phyloP scores from a whole-genome alignment of 2,113 vertebrate genomes.

The Hyla sarda region DNA sequence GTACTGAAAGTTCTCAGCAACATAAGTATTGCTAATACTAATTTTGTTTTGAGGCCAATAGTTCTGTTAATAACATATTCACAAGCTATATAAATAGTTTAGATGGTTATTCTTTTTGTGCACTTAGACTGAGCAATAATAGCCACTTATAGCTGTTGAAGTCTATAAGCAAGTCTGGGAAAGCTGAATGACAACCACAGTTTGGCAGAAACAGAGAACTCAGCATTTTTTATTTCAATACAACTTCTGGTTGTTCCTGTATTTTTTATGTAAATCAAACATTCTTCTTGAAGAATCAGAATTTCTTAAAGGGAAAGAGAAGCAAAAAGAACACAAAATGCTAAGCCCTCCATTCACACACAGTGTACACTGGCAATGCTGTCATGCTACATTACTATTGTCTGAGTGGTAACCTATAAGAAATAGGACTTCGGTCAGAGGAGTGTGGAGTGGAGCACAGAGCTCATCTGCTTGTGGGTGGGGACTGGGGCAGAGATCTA shows the following conservation, averaged over 20 bases:
- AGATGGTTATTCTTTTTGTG: too few relatives aligned
- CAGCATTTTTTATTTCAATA: too few relatives aligned
- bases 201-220: too few relatives aligned
- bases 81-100: too few relatives aligned
- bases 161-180: too few relatives aligned
- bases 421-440: background rate
- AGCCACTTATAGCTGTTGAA: too few relatives aligned
- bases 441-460: background rate
- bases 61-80: too few relatives aligned
- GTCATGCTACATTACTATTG: background rate
- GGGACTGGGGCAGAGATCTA: constrained; percentile 62
- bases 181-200: too few relatives aligned
- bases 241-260: background rate
- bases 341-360: background rate
- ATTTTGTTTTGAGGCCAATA: too few relatives aligned
- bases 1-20: too few relatives aligned
- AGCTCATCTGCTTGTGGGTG: constrained; percentile 50
- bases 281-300: background rate
- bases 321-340: background rate
- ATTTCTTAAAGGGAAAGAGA: background rate
- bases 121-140: too few relatives aligned
- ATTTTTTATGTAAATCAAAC: background rate
- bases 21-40: too few relatives aligned
- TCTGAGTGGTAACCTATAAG: background rate
- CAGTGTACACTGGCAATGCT: background rate